Evolutionary conservation across 1,140 invertebrate genomes (phyloP), one percentile per base, ranked within the genome.

Genomic region (Brachionus manjavacas): DNA sequence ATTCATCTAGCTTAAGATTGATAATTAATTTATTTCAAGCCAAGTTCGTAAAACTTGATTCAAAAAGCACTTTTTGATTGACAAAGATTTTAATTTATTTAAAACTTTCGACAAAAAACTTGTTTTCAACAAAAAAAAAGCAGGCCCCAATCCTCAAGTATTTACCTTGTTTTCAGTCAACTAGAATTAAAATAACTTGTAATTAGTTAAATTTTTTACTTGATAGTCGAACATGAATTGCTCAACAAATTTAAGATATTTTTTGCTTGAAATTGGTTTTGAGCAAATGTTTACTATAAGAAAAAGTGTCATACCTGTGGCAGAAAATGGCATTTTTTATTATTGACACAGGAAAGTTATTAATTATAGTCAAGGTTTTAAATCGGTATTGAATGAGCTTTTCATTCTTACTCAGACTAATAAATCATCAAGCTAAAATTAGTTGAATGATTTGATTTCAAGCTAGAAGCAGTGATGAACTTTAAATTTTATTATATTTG

Each of bases 1-100:
- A 68, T 68, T 68, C 25, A 68, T 68, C 31, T 31, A 68, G 66
- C 66, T 68, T 68, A 68, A 68, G 66, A 68, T 68, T 68, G 31
- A 31, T 68, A 68, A 68, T 68, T 68, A 68, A 68, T 68, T 39
- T 68, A 68, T 31, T 68, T 68, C 66, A 39, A 39, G 66, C 66
- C 66, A 68, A 68, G 66, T 68, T 31, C 66, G 52, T 60, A 60
- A 60, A 60, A 68, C 66, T 31, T 31, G 25, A 68, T 31, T 68
- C 14, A 68, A 68, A 39, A 14, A 68, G 25, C 12, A 68, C 66
- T 68, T 31, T 31, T 68, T 31, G 66, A 31, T 68, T 68, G 25
- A 68, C 25, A 39, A 68, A 68, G 28, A 68, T 31, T 68, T 39
- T 68, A 68, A 28, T 23, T 14, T 31, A 68, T 68, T 68, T 68